Evolutionary conservation across 2,888 invertebrate species (phyloP).

Genomic region (Macrostomum cliftonense): DNA sequence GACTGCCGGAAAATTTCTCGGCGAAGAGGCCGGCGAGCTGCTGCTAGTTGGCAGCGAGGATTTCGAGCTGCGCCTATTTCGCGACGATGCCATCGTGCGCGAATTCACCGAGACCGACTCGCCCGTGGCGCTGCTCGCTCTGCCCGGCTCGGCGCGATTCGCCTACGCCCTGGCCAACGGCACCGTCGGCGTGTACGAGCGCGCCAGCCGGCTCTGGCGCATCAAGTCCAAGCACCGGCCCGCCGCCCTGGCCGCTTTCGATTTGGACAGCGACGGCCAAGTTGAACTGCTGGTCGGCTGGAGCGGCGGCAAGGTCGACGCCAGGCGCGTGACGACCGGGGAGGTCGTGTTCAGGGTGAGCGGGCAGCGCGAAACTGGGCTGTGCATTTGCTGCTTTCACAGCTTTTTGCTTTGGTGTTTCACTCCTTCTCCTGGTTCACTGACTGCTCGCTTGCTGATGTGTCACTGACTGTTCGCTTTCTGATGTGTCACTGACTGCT

Average conservation of each 20-base stretch:
- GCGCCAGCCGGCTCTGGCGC: conserved; percentile 29
- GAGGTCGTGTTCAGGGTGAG: conserved; percentile 59
- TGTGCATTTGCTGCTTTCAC: too few relatives aligned
- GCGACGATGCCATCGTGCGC: conserved; percentile 59
- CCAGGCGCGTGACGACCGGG: conserved; percentile 50
- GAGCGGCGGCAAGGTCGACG: conserved; percentile 62
- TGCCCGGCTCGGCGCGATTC: conserved; percentile 43
- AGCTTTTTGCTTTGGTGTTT: too few relatives aligned
- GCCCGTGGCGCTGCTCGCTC: too few relatives aligned
- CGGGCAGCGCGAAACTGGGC: too few relatives aligned
- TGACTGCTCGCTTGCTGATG: too few relatives aligned
- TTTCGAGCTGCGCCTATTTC: conserved; percentile 64
- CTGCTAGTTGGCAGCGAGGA: conserved; percentile 69
- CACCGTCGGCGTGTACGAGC: conserved; percentile 78
- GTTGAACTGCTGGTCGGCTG: conserved; percentile 60
- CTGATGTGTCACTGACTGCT: too few relatives aligned
- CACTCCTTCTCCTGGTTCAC: too few relatives aligned
- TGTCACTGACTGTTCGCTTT: too few relatives aligned
- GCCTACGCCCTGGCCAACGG: conserved; percentile 76
- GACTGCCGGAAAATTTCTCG: conserved; percentile 62
- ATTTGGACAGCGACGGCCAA: conserved; percentile 53
- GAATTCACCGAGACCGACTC: conserved; percentile 69
- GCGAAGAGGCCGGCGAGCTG: conserved; percentile 68
- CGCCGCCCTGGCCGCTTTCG: conserved; percentile 52
- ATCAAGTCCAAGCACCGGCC: conserved; percentile 65